These are phyloP conservation scores for Hypercompe scribonia DNA, from an alignment of 2,888 invertebrate species.

Conservation along the genomic window DNA sequence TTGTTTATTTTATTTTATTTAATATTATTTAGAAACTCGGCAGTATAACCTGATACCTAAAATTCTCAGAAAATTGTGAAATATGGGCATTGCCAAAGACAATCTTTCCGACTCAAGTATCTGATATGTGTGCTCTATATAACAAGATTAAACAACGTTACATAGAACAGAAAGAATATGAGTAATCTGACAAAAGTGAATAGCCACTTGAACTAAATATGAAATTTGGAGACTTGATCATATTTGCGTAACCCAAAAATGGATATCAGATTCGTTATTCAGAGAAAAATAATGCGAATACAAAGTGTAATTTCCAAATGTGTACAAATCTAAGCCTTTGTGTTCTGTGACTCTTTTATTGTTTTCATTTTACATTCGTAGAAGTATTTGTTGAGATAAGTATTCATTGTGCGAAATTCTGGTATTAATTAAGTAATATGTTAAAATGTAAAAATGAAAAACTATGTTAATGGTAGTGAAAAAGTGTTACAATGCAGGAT, in stretches of 20 bases:
- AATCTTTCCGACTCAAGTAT: not conserved
- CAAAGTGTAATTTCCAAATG: constrained; percentile 31
- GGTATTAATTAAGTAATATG: constrained; percentile 12
- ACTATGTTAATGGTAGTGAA: not conserved
- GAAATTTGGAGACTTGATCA: not conserved
- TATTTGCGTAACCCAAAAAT: not conserved
- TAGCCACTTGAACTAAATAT: not conserved
- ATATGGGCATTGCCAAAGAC: not conserved
- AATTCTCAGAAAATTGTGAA: not conserved
- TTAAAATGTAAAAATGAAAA: constrained; percentile 11
- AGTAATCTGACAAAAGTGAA: constrained; percentile 19
- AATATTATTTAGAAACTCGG: too few relatives aligned
- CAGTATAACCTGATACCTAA: not conserved
- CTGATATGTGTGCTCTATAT: not conserved
- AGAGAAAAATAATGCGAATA: constrained; percentile 21
- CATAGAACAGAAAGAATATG: not conserved
- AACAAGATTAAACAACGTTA: not conserved
- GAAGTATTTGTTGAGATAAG: constrained; percentile 2
- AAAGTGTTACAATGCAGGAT: not conserved
- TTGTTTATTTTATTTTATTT: too few relatives aligned
- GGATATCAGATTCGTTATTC: not conserved
- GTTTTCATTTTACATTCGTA: constrained; percentile 18
- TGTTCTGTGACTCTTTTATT: constrained; percentile 15
- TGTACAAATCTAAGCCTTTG: constrained; percentile 27
- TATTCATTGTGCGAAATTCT: not conserved